Conservation (phyloP, 2,888 invertebrate genomes). For the Willowsia nigromaculata region DNA sequence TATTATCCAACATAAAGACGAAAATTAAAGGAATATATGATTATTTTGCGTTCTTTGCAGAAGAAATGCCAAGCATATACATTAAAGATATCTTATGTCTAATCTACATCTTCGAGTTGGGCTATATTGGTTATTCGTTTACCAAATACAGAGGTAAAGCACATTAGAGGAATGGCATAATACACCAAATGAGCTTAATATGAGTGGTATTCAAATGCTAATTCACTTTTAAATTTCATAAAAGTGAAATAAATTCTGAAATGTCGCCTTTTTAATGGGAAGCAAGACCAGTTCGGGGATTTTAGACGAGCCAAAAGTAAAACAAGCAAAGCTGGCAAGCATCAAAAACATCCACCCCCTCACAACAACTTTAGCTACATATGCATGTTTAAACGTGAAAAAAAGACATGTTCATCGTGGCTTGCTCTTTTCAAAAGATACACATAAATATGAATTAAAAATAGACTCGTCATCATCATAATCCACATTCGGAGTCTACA, state of each 20-base stretch:
- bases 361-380: neutral
- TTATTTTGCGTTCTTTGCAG: neutral
- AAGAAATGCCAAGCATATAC: neutral
- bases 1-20: too few species aligned
- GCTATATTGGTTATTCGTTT: neutral
- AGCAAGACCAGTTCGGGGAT: conserved; percentile 7
- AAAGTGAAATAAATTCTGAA: neutral
- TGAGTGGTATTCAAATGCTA: neutral
- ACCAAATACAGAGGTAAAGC: neutral
- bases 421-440: neutral
- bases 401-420: neutral
- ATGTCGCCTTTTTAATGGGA: conserved; percentile 1
- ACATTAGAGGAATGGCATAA: neutral
- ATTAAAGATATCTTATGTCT: neutral
- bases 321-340: neutral
- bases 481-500: neutral
- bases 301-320: neutral
- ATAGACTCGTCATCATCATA: conserved; percentile 36
- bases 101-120: neutral
- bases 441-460: conserved; percentile 29
- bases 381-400: too few species aligned
- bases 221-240: conserved; percentile 14
- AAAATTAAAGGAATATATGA: too few species aligned
- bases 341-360: neutral
- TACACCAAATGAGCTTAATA: neutral